Percentiles rank a stretch among this genome's conserved stretches.
Conservation (phyloP, 1,140 invertebrate genomes). For the Drosophila pachea region DNA sequence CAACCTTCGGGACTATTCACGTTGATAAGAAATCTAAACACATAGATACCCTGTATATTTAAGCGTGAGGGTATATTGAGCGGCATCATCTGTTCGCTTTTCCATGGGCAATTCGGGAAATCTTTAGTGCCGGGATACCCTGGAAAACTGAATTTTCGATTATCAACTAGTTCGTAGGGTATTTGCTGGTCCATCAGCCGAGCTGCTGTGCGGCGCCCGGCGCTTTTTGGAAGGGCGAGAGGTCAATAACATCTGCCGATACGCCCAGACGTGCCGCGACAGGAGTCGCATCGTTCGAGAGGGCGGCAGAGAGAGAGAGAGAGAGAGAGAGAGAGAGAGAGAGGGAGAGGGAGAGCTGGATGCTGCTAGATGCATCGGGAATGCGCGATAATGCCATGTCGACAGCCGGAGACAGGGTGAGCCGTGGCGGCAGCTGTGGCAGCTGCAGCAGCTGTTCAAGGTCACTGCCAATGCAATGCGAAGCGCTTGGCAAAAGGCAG, state of each 20-base stretch:
- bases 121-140: too few relatives aligned
- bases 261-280: constrained; percentile 24
- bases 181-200: not conserved
- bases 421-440: not conserved
- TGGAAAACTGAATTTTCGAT: too few relatives aligned
- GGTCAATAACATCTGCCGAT: constrained; percentile 50
- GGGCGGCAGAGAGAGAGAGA: not conserved
- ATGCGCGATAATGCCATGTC: too few relatives aligned
- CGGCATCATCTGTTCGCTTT: too few relatives aligned
- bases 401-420: too few relatives aligned
- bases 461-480: constrained; percentile 56
- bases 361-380: not conserved
- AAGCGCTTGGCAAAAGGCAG: not conserved
- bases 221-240: constrained; percentile 24
- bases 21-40: too few relatives aligned
- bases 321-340: not conserved
- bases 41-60: too few relatives aligned
- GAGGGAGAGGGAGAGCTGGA: not conserved
- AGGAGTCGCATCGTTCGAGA: constrained; percentile 4
- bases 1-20: too few relatives aligned
- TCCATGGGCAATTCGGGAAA: too few relatives aligned
- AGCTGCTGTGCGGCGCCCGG: not conserved
- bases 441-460: constrained; percentile 49
- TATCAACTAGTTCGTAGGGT: not conserved
- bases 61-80: not conserved